phyloP scores from a whole-genome alignment of 2,113 vertebrate genomes.

The Barbus barbus region DNA sequence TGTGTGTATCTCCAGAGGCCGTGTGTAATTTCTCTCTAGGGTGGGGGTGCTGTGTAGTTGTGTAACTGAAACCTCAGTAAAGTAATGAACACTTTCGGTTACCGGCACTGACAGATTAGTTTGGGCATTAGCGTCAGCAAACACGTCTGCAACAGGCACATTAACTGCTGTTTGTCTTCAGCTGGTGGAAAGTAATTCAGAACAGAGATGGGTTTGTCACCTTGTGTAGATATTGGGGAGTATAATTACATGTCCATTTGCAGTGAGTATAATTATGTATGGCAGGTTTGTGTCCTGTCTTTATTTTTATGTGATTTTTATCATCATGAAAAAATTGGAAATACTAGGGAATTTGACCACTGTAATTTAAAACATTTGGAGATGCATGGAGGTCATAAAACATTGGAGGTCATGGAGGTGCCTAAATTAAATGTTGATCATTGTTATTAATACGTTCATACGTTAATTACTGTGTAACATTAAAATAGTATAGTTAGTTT shows the following conservation, averaged over 20 bases:
- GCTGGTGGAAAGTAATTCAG: background rate
- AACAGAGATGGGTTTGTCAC: background rate
- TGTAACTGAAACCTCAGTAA: conserved; percentile 55
- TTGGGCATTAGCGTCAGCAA: conserved; percentile 26
- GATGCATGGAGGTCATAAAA: too few relatives aligned
- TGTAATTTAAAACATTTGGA: background rate
- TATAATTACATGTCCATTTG: conserved; percentile 10
- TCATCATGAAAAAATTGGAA: background rate
- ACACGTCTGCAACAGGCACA: background rate
- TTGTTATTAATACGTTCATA: background rate
- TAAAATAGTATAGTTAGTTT: too few relatives aligned
- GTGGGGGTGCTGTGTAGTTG: conserved; percentile 66
- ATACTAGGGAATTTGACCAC: background rate
- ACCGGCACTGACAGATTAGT: background rate
- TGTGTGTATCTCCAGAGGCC: conserved; percentile 64
- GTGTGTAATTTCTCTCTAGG: conserved; percentile 73
- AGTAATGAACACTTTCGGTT: conserved; percentile 22
- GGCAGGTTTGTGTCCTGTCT: background rate
- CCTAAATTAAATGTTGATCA: background rate
- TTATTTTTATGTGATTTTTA: background rate
- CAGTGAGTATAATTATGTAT: conserved; percentile 2
- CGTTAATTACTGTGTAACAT: too few relatives aligned
- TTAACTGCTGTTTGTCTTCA: conserved; percentile 21
- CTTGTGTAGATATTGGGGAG: background rate
- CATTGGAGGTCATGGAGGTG: too few relatives aligned